These are phyloP conservation scores for Automeris io DNA, from an alignment of 2,888 invertebrate species.

Conservation along the genomic window DNA sequence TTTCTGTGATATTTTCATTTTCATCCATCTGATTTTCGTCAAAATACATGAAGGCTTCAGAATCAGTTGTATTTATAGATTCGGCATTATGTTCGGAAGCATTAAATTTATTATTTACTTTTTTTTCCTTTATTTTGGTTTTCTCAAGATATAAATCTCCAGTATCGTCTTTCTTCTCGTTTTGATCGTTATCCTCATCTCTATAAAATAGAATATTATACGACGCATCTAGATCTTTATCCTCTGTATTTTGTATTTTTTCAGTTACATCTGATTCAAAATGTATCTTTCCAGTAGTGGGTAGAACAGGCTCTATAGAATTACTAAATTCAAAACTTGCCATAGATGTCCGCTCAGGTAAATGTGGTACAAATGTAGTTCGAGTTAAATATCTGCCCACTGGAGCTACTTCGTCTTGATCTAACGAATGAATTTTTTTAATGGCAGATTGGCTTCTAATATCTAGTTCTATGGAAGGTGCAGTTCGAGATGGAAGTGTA, in stretches of 20 bases:
- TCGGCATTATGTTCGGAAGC: not conserved
- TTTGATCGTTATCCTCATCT: conserved; percentile 34
- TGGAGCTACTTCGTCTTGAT: conserved; percentile 15
- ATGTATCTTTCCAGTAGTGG: conserved; percentile 10
- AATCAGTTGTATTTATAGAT: conserved; percentile 3
- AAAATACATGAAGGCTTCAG: not conserved
- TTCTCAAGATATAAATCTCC: conserved; percentile 16
- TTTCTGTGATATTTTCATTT: conserved; percentile 8
- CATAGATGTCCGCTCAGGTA: conserved; percentile 20
- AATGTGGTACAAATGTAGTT: conserved; percentile 12
- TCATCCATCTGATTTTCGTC: conserved; percentile 13
- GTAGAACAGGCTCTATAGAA: conserved; percentile 16
- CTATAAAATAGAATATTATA: conserved; percentile 45
- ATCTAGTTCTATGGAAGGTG: conserved; percentile 18
- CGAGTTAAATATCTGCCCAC: conserved; percentile 19
- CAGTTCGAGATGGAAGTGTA: conserved; percentile 29
- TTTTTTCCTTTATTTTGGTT: conserved; percentile 22
- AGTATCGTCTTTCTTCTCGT: conserved; percentile 23
- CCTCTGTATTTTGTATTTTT: conserved; percentile 17
- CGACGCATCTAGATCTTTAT: conserved; percentile 31
- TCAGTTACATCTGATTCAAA: conserved; percentile 15
- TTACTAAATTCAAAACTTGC: conserved; percentile 12
- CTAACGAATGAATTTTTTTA: conserved; percentile 25
- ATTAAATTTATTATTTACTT: conserved; percentile 6
- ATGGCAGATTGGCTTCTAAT: conserved; percentile 25